phyloP scores from a whole-genome alignment of 2,888 invertebrate species.

The Metalampra italica region DNA sequence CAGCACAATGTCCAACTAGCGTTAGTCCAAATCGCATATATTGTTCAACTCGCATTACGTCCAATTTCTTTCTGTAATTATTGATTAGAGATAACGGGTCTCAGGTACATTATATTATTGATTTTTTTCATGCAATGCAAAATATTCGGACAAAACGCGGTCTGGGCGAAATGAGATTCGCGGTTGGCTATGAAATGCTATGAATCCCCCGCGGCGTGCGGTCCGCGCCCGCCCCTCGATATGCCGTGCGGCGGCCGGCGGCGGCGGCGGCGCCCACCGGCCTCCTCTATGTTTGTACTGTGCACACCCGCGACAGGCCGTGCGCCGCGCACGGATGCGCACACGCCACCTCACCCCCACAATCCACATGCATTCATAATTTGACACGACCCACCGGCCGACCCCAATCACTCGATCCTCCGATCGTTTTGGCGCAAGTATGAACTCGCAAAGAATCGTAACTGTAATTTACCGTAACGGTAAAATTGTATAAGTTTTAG shows the following conservation, averaged over 20 bases:
- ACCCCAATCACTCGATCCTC: background rate
- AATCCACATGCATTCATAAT: constrained; percentile 3
- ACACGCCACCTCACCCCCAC: background rate
- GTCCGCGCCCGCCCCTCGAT: constrained; percentile 50
- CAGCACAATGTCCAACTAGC: too few species aligned
- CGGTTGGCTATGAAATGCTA: too few species aligned
- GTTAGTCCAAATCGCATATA: too few species aligned
- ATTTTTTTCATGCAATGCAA: too few species aligned
- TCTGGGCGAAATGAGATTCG: too few species aligned
- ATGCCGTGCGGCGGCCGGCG: constrained; percentile 30
- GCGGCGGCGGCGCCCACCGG: constrained; percentile 4
- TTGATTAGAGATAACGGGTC: too few species aligned
- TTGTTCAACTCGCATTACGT: too few species aligned
- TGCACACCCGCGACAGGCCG: background rate
- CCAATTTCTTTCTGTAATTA: too few species aligned
- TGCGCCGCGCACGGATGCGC: background rate
- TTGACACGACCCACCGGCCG: constrained; percentile 2
- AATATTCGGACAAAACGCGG: too few species aligned
- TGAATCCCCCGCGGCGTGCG: constrained; percentile 21
- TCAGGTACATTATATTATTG: too few species aligned
- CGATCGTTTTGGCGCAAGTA: constrained; percentile 4
- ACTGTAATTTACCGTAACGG: background rate
- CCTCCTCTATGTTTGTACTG: constrained; percentile 7
- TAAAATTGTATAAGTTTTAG: background rate
- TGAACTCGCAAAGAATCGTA: background rate